phyloP scores from a whole-genome alignment of 2,113 vertebrate species.

The Heteronetta atricapilla region DNA sequence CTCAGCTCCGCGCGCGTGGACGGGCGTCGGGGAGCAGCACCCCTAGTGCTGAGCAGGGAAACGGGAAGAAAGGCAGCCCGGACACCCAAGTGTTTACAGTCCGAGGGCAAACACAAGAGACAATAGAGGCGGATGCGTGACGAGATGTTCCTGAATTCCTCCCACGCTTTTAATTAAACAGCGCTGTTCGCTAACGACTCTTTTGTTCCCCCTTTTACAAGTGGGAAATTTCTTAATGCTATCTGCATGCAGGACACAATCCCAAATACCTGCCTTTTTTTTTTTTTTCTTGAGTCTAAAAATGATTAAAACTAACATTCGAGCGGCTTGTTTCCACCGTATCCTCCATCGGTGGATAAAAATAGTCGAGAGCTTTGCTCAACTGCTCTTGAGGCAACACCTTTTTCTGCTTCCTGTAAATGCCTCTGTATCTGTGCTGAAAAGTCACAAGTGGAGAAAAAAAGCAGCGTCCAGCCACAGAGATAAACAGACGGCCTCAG shows the following conservation, averaged over 20 bases:
- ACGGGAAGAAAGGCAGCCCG: background rate
- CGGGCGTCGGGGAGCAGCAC: background rate
- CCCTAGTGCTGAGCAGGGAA: background rate
- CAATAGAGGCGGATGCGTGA: background rate
- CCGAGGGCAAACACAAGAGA: background rate
- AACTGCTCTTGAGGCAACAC: slow-evolving; percentile 34
- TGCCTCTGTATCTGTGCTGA: background rate
- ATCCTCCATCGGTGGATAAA: slow-evolving; percentile 18
- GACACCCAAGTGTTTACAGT: background rate
- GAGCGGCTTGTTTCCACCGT: background rate
- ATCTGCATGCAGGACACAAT: background rate
- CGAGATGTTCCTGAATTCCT: background rate
- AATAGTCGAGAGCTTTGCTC: slow-evolving; percentile 37
- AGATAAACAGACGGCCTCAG: background rate
- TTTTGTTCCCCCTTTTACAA: background rate
- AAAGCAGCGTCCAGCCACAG: background rate
- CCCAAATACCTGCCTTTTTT: background rate
- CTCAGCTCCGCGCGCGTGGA: background rate
- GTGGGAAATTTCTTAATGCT: background rate
- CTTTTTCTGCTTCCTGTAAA: slow-evolving; percentile 56
- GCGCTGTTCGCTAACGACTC: background rate
- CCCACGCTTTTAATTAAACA: background rate
- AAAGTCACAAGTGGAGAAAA: background rate
- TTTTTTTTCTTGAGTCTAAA: background rate
- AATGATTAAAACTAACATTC: background rate